Percentiles rank a stretch among this genome's conserved stretches.
phyloP scores from a whole-genome alignment of 37 sponge, comb jelly and placozoan genomes.

The Ianthella basta region DNA sequence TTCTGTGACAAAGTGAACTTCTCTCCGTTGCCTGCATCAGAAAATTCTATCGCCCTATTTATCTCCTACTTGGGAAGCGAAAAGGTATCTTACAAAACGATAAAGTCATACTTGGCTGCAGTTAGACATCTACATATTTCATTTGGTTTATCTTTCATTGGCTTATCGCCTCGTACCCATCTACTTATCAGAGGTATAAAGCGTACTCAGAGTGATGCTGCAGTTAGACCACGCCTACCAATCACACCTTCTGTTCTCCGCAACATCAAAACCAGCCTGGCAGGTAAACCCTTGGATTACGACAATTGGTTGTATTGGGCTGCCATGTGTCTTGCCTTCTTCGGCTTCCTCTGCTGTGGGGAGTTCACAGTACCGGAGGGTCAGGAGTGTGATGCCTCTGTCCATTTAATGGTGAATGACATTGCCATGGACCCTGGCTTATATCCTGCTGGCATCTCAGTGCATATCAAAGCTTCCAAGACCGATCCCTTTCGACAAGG shows the following conservation, averaged over 20 bases:
- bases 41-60: conserved; percentile 21
- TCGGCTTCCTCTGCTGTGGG: conserved; percentile 5
- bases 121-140: conserved; percentile 41
- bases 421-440: no score
- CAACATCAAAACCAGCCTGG: background rate
- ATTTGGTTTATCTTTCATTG: no score
- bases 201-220: no score
- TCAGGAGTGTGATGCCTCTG: background rate
- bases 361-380: background rate
- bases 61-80: background rate
- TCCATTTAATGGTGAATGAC: no score
- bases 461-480: conserved; percentile 1
- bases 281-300: background rate
- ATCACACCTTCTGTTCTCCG: background rate
- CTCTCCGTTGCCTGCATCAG: conserved; percentile 34
- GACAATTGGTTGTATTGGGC: conserved; percentile 5
- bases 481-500: conserved; percentile 25
- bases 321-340: conserved; percentile 6
- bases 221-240: no score
- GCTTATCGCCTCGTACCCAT: no score
- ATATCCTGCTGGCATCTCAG: no score
- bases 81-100: background rate
- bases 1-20: conserved; percentile 6
- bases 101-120: conserved; percentile 46
- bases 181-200: no score